Conservation (phyloP, 2,113 vertebrate genomes). For the Channa argus region DNA sequence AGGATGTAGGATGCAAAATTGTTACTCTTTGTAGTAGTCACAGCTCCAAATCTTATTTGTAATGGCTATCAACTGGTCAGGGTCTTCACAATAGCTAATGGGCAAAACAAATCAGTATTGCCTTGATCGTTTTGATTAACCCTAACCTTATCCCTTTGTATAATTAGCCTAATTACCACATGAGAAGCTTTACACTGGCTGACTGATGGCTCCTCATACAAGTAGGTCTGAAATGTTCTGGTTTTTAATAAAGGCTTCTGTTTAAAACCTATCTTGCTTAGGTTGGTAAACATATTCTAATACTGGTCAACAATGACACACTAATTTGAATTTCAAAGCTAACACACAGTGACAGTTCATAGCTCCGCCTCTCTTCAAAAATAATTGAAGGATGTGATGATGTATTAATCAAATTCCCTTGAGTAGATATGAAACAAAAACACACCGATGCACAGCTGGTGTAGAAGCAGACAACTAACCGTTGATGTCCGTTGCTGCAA, state of each 20-base stretch:
- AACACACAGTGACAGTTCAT: not conserved
- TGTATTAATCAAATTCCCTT: not conserved
- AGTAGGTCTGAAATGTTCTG: slow-evolving; percentile 33
- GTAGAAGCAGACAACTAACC: slow-evolving; percentile 12
- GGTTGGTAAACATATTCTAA: not conserved
- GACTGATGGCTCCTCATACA: slow-evolving; percentile 40
- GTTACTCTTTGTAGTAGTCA: slow-evolving; percentile 75
- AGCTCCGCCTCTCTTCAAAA: not conserved
- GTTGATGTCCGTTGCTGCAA: slow-evolving; percentile 45
- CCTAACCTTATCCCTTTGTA: not conserved
- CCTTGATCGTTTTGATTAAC: too few species aligned
- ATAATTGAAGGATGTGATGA: not conserved
- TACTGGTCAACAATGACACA: not conserved
- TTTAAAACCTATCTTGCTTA: not conserved
- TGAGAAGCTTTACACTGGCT: slow-evolving; percentile 46
- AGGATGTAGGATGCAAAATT: slow-evolving; percentile 2
- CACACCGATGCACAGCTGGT: not conserved
- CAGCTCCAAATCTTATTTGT: slow-evolving; percentile 79
- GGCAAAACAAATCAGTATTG: slow-evolving; percentile 79
- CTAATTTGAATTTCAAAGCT: slow-evolving; percentile 24
- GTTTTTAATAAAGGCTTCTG: slow-evolving; percentile 19
- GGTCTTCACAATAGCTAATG: slow-evolving; percentile 79
- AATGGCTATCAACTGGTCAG: slow-evolving; percentile 79
- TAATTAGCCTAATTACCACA: slow-evolving; percentile 78
- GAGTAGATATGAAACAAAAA: slow-evolving; percentile 26